Percentiles rank a stretch among this genome's conserved stretches.
These are phyloP conservation scores for Sus scrofa DNA, from an alignment of 2,113 vertebrate species.

Conservation along the genomic window DNA sequence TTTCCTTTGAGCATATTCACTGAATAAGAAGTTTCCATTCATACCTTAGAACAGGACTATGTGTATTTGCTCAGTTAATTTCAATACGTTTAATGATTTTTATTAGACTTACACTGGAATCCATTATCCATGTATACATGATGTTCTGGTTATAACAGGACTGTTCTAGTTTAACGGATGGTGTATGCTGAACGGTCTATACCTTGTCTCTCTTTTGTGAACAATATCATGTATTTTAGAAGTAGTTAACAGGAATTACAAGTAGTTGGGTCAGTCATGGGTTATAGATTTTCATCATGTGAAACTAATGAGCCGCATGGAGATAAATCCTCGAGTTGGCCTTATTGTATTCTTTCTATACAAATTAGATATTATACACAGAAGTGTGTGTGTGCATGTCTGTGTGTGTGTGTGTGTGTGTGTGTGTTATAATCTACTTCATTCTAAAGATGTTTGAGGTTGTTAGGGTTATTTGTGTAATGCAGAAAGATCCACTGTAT, in stretches of 20 bases:
- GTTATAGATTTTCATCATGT: neutral
- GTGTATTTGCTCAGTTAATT: neutral
- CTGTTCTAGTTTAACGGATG: neutral
- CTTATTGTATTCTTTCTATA: neutral
- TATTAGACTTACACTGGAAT: neutral
- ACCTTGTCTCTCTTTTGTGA: neutral
- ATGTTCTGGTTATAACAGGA: neutral
- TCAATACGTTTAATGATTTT: neutral
- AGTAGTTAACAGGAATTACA: neutral
- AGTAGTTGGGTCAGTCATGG: neutral
- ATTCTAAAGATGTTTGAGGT: neutral
- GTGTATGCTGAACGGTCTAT: neutral
- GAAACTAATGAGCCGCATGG: neutral
- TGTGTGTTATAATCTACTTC: neutral
- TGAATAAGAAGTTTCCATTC: neutral
- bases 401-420: neutral
- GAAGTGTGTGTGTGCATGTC: neutral
- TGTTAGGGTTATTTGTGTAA: neutral
- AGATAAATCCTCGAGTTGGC: neutral
- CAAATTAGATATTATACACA: neutral
- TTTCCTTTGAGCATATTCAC: slow-evolving; percentile 3
- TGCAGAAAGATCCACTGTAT: neutral
- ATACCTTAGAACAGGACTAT: neutral
- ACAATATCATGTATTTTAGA: neutral
- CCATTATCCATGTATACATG: neutral